Evolutionary conservation across 2,888 invertebrate species (phyloP).

Genomic region (Candidula unifasciata): DNA sequence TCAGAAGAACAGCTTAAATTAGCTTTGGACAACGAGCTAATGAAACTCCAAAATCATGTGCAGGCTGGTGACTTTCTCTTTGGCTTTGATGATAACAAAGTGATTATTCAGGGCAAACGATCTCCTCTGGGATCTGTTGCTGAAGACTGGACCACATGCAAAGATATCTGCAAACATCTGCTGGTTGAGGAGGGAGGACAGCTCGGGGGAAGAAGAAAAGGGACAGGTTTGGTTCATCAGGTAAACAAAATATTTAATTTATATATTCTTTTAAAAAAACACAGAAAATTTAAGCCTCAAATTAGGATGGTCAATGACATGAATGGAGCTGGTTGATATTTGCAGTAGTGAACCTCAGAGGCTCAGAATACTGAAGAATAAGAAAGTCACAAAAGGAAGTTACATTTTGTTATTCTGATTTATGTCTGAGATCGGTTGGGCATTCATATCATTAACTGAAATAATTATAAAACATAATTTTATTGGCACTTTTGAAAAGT

Average conservation of each 20-base stretch:
- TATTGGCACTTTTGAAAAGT: too few species aligned
- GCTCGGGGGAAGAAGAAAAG: constrained; percentile 11
- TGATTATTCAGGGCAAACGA: constrained; percentile 39
- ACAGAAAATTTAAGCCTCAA: too few species aligned
- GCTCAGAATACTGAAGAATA: too few species aligned
- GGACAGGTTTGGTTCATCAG: constrained; percentile 9
- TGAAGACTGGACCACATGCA: constrained; percentile 55
- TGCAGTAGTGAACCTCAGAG: too few species aligned
- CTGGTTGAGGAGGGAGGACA: constrained; percentile 56
- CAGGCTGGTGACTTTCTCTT: constrained; percentile 42
- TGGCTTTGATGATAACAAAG: constrained; percentile 38
- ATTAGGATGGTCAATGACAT: too few species aligned
- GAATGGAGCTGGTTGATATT: too few species aligned
- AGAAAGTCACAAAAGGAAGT: too few species aligned
- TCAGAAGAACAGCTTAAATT: constrained; percentile 42
- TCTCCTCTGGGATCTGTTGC: constrained; percentile 51
- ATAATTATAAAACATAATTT: too few species aligned
- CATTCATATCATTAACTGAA: too few species aligned
- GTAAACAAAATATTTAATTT: not conserved
- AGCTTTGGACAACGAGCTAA: constrained; percentile 38
- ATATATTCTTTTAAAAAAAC: too few species aligned
- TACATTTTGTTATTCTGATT: too few species aligned
- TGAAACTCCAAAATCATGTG: constrained; percentile 39
- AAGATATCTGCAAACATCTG: constrained; percentile 55
- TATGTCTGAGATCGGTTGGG: too few species aligned